A percentile compares a stretch with the other conserved stretches of the same genome.
Evolutionary conservation across 1,140 invertebrate species (phyloP).

Genomic region (Solen grandis): DNA sequence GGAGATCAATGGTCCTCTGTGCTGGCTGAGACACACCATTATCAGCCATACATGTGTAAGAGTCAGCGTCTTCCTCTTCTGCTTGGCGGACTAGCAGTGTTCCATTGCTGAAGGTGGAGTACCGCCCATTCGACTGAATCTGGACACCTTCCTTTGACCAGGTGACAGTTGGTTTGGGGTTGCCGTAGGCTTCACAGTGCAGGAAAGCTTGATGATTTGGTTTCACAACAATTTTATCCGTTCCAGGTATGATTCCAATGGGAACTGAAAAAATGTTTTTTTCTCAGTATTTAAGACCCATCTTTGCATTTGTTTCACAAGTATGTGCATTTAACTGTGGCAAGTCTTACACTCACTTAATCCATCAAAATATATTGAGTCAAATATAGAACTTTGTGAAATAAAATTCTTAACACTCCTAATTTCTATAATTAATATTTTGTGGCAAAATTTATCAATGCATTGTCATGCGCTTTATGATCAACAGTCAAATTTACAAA

Average conservation of each 20-base stretch:
- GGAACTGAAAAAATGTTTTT: conserved; percentile 63
- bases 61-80: conserved; percentile 52
- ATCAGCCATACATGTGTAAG: conserved; percentile 65
- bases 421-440: too few relatives aligned
- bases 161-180: conserved; percentile 48
- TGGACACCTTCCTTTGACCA: conserved; percentile 50
- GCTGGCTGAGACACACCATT: conserved; percentile 59
- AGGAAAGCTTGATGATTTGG: conserved; percentile 64
- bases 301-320: too few relatives aligned
- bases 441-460: too few relatives aligned
- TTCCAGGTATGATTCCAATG: conserved; percentile 60
- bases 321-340: too few relatives aligned
- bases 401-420: too few relatives aligned
- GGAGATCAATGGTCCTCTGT: conserved; percentile 50
- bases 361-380: too few relatives aligned
- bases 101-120: conserved; percentile 65
- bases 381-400: too few relatives aligned
- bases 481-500: too few relatives aligned
- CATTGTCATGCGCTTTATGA: too few relatives aligned
- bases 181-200: conserved; percentile 65
- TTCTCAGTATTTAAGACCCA: too few relatives aligned
- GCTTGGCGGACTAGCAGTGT: conserved; percentile 62
- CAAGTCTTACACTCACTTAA: too few relatives aligned
- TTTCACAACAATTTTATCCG: conserved; percentile 56
- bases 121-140: conserved; percentile 24